Conservation (phyloP, 2,888 invertebrate species). For the Parnassius smintheus region DNA sequence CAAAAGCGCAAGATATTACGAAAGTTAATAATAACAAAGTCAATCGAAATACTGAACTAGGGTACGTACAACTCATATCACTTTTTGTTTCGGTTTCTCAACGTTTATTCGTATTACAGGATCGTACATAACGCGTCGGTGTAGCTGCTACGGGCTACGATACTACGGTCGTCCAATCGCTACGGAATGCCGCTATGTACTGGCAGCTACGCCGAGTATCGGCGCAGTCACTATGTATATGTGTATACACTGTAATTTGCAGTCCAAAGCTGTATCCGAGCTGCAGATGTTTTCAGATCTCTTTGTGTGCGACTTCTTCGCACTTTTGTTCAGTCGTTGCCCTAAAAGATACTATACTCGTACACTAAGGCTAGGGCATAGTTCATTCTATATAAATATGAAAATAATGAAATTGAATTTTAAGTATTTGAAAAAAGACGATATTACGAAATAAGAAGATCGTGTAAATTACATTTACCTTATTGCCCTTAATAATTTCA, state of each 20-base stretch:
- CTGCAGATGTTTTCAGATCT: slow-evolving; percentile 74
- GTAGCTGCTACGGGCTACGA: slow-evolving; percentile 55
- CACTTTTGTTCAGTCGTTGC: slow-evolving; percentile 67
- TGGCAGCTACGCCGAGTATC: slow-evolving; percentile 52
- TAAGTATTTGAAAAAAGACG: no score
- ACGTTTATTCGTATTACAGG: slow-evolving; percentile 48
- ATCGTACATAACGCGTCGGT: slow-evolving; percentile 70
- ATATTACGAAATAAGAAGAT: no score
- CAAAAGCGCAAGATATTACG: slow-evolving; percentile 69
- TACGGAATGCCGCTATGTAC: slow-evolving; percentile 62
- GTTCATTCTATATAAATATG: no score
- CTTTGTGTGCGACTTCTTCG: slow-evolving; percentile 70
- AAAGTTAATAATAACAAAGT: slow-evolving; percentile 73
- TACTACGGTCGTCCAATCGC: slow-evolving; percentile 63
- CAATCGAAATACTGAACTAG: slow-evolving; percentile 68
- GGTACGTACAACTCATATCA: slow-evolving; percentile 79
- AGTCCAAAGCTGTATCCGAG: slow-evolving; percentile 69
- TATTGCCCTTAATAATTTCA: no score
- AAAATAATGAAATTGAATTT: no score
- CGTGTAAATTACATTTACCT: no score
- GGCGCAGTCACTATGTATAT: slow-evolving; percentile 64
- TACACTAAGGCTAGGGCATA: slow-evolving; percentile 26
- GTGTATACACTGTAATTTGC: slow-evolving; percentile 72
- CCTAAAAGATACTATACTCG: slow-evolving; percentile 50
- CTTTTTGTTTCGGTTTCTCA: slow-evolving; percentile 74